Percentiles rank a stretch among this genome's conserved stretches.
These are phyloP conservation scores for Phenacoccus solenopsis DNA, from an alignment of 1,140 invertebrate genomes.

Conservation along the genomic window DNA sequence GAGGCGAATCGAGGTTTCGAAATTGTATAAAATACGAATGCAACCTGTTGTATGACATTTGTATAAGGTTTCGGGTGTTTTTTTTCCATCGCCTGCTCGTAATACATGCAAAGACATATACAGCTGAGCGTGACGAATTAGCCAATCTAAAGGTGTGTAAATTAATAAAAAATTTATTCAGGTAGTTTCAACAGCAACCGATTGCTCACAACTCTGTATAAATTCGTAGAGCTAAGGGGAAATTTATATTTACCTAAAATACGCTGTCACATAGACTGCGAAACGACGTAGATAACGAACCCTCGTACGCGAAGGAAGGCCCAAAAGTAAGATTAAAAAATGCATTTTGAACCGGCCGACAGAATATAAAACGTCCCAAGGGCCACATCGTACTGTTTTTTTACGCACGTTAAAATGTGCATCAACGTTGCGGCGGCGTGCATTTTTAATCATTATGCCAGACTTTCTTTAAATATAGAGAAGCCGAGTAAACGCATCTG, in stretches of 20 bases:
- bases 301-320: background rate
- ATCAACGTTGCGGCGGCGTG: too few relatives aligned
- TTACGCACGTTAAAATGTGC: too few relatives aligned
- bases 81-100: too few relatives aligned
- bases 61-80: background rate
- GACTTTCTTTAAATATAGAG: too few relatives aligned
- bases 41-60: slow-evolving; percentile 10
- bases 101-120: background rate
- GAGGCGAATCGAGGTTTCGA: background rate
- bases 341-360: background rate
- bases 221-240: too few relatives aligned
- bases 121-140: background rate
- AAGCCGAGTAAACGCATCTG: too few relatives aligned
- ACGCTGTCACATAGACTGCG: background rate
- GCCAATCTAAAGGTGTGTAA: too few relatives aligned
- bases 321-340: background rate
- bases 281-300: background rate
- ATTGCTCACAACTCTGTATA: too few relatives aligned
- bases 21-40: background rate
- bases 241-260: background rate
- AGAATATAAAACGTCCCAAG: background rate
- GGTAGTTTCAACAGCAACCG: too few relatives aligned
- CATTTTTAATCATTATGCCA: too few relatives aligned
- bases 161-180: too few relatives aligned
- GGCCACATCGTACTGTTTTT: too few relatives aligned